Evolutionary conservation across 2,888 invertebrate species (phyloP).

Genomic region (Sesia apiformis): DNA sequence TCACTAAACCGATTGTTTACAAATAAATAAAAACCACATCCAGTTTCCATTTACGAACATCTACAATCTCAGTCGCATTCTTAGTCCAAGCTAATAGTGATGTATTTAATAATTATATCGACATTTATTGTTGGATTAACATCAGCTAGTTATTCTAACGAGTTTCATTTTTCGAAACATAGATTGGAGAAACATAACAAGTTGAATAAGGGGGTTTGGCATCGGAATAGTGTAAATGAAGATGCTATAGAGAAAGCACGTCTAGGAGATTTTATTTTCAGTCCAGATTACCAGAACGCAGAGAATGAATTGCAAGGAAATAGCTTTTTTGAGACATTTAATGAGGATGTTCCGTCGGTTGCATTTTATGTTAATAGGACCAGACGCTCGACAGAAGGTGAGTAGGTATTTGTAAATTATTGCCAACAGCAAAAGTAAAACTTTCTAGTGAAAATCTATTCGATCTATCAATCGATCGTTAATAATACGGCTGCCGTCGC

Average conservation of each 20-base stretch:
- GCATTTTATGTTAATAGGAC: no score
- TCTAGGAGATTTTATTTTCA: constrained; percentile 36
- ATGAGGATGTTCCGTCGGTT: no score
- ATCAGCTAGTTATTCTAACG: not conserved
- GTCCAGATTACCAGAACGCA: constrained; percentile 18
- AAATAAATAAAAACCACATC: not conserved
- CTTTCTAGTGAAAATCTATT: no score
- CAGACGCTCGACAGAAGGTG: no score
- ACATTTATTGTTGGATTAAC: not conserved
- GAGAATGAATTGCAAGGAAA: no score
- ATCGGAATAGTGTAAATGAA: constrained; percentile 15
- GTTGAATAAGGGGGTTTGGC: constrained; percentile 51
- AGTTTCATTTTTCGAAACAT: not conserved
- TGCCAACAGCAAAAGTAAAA: no score
- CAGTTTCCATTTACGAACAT: not conserved
- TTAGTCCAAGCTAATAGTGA: not conserved
- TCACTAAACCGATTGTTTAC: not conserved
- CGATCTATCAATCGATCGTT: no score
- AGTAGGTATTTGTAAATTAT: no score
- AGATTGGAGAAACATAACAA: constrained; percentile 44
- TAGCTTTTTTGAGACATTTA: no score
- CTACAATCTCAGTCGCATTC: not conserved
- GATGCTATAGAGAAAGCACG: constrained; percentile 15
- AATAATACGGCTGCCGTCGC: no score
- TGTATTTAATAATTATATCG: not conserved